phyloP scores from a whole-genome alignment of 1,140 invertebrate species.

The Andricus grossulariae region DNA sequence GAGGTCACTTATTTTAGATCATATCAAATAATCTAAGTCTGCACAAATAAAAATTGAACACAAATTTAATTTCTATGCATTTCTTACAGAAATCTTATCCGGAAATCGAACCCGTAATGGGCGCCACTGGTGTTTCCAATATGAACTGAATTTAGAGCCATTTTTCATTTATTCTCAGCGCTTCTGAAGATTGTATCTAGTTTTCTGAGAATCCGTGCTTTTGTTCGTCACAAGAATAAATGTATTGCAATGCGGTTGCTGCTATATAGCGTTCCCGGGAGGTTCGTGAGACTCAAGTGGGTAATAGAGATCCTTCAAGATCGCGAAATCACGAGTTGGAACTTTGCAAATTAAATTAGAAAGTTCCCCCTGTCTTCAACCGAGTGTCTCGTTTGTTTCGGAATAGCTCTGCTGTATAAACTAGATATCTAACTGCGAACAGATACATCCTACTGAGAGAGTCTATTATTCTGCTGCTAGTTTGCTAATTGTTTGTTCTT shows the following conservation, averaged over 20 bases:
- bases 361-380: constrained; percentile 55
- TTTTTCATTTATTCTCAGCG: neutral
- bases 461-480: neutral
- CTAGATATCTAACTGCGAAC: no score
- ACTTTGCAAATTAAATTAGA: constrained; percentile 63
- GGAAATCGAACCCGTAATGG: no score
- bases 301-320: constrained; percentile 41
- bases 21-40: no score
- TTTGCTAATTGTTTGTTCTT: no score
- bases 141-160: no score
- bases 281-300: constrained; percentile 17
- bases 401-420: neutral
- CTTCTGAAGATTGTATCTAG: neutral
- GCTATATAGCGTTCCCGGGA: constrained; percentile 13
- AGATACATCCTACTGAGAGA: no score
- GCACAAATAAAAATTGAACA: no score
- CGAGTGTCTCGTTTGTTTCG: constrained; percentile 58
- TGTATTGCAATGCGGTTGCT: constrained; percentile 15
- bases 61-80: no score
- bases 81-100: no score
- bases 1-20: no score
- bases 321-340: constrained; percentile 54
- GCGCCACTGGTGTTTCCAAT: neutral
- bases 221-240: constrained; percentile 26
- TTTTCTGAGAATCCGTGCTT: constrained; percentile 1